Evolutionary conservation across 2,888 invertebrate genomes (phyloP).

Genomic region (Drosophila incognita): DNA sequence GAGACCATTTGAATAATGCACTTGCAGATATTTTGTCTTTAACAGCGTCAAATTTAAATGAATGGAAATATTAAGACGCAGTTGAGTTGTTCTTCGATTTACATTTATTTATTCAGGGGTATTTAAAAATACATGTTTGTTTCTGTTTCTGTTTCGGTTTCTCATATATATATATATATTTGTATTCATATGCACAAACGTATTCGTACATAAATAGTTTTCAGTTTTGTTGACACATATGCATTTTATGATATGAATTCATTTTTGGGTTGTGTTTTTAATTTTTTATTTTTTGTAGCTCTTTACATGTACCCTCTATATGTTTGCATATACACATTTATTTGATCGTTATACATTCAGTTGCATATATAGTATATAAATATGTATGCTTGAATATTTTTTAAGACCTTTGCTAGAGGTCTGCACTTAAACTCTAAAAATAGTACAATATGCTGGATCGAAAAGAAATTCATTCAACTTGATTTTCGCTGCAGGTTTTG

Average conservation of each 20-base stretch:
- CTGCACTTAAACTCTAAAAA: constrained; percentile 65
- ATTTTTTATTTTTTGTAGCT: constrained; percentile 17
- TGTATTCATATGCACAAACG: constrained; percentile 22
- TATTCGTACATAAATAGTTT: constrained; percentile 57
- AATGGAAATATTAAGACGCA: no score
- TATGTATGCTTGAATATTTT: constrained; percentile 41
- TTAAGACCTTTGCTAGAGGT: constrained; percentile 64
- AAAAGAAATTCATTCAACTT: constrained; percentile 30
- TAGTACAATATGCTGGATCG: constrained; percentile 60
- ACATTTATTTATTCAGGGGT: constrained; percentile 56
- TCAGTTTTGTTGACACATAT: constrained; percentile 63
- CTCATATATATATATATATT: constrained; percentile 19
- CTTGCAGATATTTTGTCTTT: constrained; percentile 37
- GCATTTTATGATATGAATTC: constrained; percentile 74
- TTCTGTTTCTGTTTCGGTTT: constrained; percentile 8
- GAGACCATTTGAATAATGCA: constrained; percentile 32
- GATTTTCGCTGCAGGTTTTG: constrained; percentile 27
- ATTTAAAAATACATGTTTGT: constrained; percentile 65
- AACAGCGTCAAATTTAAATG: constrained; percentile 21
- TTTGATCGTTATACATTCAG: constrained; percentile 6
- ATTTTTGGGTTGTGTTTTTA: constrained; percentile 36
- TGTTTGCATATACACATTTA: constrained; percentile 19
- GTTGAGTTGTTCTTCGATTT: constrained; percentile 4
- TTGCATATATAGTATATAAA: constrained; percentile 11
- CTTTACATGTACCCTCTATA: constrained; percentile 26